phyloP scores from a whole-genome alignment of 2,797 vertebrate genomes.

The Pachyuromys duprasi region DNA sequence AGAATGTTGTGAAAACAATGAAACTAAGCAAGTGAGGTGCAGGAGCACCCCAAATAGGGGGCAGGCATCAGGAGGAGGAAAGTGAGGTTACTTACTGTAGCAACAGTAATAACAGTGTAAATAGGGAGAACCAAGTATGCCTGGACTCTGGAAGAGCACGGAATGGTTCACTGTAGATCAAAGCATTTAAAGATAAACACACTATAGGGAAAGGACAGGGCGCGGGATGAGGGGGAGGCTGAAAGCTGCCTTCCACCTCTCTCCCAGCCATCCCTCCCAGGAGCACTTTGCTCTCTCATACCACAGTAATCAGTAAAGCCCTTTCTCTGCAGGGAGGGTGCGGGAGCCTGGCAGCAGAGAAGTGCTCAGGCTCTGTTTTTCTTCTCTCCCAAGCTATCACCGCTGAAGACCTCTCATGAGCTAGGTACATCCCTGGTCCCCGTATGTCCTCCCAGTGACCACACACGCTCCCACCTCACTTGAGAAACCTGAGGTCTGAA shows the following conservation, averaged over 20 bases:
- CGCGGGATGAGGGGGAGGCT: neutral
- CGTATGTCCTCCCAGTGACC: neutral
- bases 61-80: neutral
- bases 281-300: conserved; percentile 3
- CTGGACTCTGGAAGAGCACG: neutral
- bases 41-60: neutral
- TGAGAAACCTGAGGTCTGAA: neutral
- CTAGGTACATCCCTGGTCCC: neutral
- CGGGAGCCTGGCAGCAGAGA: neutral
- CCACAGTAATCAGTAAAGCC: conserved; percentile 17
- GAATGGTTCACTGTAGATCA: conserved; percentile 63
- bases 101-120: conserved; percentile 36
- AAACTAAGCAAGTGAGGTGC: neutral
- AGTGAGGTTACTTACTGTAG: neutral
- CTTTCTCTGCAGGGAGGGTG: neutral
- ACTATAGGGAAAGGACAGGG: neutral
- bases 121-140: neutral
- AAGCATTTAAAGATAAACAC: conserved; percentile 75
- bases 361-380: neutral
- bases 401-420: neutral
- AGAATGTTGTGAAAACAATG: neutral
- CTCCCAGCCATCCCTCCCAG: neutral
- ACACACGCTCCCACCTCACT: neutral
- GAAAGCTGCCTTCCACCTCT: neutral
- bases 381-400: neutral